phyloP scores from a whole-genome alignment of 2,888 invertebrate genomes.

The Muschampia plurimacula region DNA sequence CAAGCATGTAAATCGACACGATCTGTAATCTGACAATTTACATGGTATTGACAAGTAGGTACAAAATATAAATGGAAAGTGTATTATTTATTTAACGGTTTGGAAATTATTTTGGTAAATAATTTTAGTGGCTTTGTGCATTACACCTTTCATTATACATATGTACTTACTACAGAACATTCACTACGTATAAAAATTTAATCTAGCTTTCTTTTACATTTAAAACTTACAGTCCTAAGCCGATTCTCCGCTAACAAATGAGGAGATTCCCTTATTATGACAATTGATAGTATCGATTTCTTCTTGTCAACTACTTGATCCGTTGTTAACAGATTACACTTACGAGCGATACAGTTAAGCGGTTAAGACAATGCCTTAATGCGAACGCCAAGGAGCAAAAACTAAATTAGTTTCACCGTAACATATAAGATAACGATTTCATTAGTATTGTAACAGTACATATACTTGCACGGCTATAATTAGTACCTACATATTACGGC shows the following conservation, averaged over 20 bases:
- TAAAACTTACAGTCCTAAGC: not conserved
- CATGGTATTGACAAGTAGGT: no score
- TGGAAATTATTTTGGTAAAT: not conserved
- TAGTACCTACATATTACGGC: constrained; percentile 9
- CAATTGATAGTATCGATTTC: constrained; percentile 45
- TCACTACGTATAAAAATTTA: not conserved
- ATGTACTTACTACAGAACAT: not conserved
- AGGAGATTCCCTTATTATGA: constrained; percentile 11
- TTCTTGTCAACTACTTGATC: constrained; percentile 54
- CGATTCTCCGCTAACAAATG: constrained; percentile 8
- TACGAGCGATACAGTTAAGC: constrained; percentile 41
- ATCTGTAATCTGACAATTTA: no score
- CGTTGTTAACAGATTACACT: constrained; percentile 52
- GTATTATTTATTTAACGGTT: no score
- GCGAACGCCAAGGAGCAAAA: constrained; percentile 56
- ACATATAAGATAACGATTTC: constrained; percentile 75
- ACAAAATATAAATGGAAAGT: no score
- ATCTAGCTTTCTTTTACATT: not conserved
- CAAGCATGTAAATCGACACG: no score
- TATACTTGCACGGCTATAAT: constrained; percentile 19
- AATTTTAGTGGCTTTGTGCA: not conserved
- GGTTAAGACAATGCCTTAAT: constrained; percentile 43
- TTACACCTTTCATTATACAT: no score
- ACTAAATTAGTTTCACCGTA: constrained; percentile 72
- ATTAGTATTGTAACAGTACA: constrained; percentile 56